Evolutionary conservation across 2,888 invertebrate species (phyloP).

Genomic region (Scaptomyza flava): DNA sequence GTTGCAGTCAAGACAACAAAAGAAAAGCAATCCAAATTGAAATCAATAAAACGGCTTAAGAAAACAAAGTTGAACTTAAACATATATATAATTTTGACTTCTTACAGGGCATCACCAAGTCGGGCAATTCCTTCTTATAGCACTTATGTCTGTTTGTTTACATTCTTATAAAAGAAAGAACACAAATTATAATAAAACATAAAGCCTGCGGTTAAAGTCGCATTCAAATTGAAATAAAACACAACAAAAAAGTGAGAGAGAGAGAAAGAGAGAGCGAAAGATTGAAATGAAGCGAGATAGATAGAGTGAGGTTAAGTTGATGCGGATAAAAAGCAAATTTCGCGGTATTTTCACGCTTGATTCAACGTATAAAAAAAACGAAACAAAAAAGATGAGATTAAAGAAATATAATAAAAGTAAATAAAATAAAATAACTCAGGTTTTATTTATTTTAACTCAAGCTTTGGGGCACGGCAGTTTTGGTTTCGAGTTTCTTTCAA

Average conservation of each 20-base stretch:
- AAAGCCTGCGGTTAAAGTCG: conserved; percentile 23
- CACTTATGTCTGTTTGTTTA: conserved; percentile 57
- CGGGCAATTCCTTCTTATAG: background rate
- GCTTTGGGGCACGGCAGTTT: conserved; percentile 30
- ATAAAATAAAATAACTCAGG: conserved; percentile 13
- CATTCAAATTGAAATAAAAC: conserved; percentile 16
- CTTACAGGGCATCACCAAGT: background rate
- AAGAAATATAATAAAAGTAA: conserved; percentile 5
- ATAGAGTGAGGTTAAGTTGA: background rate
- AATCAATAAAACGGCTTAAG: too few relatives aligned
- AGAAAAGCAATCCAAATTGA: too few relatives aligned
- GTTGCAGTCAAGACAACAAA: too few relatives aligned
- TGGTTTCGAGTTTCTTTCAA: conserved; percentile 82
- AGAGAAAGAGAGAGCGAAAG: background rate
- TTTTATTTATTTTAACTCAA: conserved; percentile 10
- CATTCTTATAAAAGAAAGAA: conserved; percentile 51
- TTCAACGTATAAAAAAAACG: conserved; percentile 20
- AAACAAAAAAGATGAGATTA: background rate
- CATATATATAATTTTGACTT: too few relatives aligned
- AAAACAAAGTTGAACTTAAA: too few relatives aligned
- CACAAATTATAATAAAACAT: conserved; percentile 11
- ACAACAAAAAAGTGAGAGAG: background rate
- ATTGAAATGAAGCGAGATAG: too few relatives aligned
- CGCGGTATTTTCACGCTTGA: conserved; percentile 84
- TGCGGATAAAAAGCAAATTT: conserved; percentile 62